Percentiles rank a stretch among this genome's conserved stretches.
phyloP scores from a whole-genome alignment of 2,113 vertebrate genomes.

The Rhinolophus ferrumequinum region DNA sequence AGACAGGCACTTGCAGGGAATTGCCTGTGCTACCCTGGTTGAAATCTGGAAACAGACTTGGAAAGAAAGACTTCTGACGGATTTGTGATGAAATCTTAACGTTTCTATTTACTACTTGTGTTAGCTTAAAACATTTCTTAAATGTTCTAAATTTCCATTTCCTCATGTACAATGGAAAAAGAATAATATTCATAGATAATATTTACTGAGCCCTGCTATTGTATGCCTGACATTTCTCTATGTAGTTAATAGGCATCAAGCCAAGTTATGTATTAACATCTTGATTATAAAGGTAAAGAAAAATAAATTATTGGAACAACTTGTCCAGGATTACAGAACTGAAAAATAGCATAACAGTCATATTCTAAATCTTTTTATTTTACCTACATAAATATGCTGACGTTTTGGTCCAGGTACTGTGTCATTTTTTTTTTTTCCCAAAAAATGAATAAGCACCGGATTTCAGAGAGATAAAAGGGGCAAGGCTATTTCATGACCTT shows the following conservation, averaged over 20 bases:
- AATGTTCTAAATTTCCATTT: not conserved
- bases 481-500: not conserved
- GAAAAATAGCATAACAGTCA: not conserved
- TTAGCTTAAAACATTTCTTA: not conserved
- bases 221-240: not conserved
- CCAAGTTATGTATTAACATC: not conserved
- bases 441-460: not conserved
- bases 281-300: not conserved
- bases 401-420: not conserved
- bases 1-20: not conserved
- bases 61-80: not conserved
- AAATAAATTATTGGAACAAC: not conserved
- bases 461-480: not conserved
- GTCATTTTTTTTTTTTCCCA: not conserved
- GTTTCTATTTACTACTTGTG: not conserved
- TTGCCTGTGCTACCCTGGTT: no score
- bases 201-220: not conserved
- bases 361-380: not conserved
- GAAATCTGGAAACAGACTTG: not conserved
- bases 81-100: not conserved
- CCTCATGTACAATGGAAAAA: not conserved
- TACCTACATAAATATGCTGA: not conserved
- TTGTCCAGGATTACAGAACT: not conserved
- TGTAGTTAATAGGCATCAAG: not conserved
- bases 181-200: not conserved